Base-by-base conservation (phyloP, 2,113 vertebrate genomes). In the Thunnus maccoyii region DNA sequence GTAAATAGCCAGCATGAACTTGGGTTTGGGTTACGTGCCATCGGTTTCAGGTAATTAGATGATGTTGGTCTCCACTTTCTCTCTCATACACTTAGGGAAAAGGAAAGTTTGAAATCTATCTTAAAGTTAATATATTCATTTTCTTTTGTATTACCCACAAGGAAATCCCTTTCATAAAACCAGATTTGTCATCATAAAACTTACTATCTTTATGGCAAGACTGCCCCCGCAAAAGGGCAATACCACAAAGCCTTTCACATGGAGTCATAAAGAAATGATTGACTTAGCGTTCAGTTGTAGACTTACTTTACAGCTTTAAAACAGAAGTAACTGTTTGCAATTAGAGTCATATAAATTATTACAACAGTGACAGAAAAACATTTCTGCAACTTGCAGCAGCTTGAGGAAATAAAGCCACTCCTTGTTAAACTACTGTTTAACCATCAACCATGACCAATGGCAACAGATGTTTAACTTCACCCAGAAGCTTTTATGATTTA, bases 1-100 rank as follows among this genome's bases (percentile, higher is more conserved):
- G 86, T 76, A 89, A 91, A 92, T 64, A 86, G 8, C 13, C 58
- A 54, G 8, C 1, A 0, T 80, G 81, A 63, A 75, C 52, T 9
- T 68, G 68, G n/a, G 11, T 86, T 80, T 70, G 18, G n/a, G 46
- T 25, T n/a, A 66, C 2, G 7, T 36, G 57, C 41, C 55, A 17
- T 22, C 7, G 15, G 7, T 60, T 89, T 84, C 62, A 56, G 41
- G 27, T 51, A 83, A 75, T 3, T 1, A 41, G 50, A 46, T 12
- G 25, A 50, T 58, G 18, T 16, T 18, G 12, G 14, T 54, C 3
- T 50, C 14, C 17, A 22, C 52, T 36, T 16, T 27, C 36, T 25
- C 65, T 32, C 25, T 15, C 27, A 63, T 22, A 17, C 11, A 12
- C 16, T 44, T 15, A 57, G 9, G 51, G 22, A 11, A 30, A 66